A percentile compares a stretch with the other conserved stretches of the same genome.
Conservation (phyloP, 2,797 vertebrate genomes). For the Heterohyrax brucei region DNA sequence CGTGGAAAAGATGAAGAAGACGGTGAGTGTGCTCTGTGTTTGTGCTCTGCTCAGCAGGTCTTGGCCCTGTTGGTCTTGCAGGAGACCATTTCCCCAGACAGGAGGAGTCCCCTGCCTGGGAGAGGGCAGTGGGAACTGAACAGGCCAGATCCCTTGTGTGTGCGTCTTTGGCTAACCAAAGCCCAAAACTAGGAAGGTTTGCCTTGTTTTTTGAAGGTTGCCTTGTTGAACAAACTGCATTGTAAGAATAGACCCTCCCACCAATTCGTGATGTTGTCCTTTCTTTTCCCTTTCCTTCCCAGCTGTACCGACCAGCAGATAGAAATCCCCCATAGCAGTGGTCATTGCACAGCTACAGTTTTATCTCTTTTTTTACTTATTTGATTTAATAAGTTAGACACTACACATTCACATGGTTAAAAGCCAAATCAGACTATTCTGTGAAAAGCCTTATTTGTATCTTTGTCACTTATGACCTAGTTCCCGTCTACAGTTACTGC, state of each 20-base stretch:
- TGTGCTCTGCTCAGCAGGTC: not conserved
- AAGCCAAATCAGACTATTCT: not conserved
- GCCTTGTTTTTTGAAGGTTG: not conserved
- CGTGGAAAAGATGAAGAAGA: slow-evolving; percentile 99
- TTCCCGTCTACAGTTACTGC: not conserved
- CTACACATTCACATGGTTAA: not conserved
- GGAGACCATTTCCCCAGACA: not conserved
- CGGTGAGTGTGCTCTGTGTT: slow-evolving; percentile 91
- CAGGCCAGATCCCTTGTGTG: fast-evolving
- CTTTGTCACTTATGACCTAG: not conserved
- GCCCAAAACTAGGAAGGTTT: not conserved
- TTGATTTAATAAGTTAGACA: not conserved
- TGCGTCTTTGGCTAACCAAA: not conserved
- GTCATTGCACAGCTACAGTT: not conserved
- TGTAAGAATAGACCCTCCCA: not conserved
- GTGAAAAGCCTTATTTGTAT: not conserved
- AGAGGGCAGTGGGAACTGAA: not conserved
- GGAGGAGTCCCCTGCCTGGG: not conserved
- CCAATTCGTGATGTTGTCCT: not conserved
- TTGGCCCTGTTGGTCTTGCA: not conserved
- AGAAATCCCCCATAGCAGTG: not conserved
- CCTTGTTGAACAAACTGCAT: not conserved
- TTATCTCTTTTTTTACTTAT: not conserved
- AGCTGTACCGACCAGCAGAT: not conserved
- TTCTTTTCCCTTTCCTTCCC: not conserved